Percentiles rank a stretch among this genome's conserved stretches.
Evolutionary conservation across 2,797 vertebrate genomes (phyloP).

Genomic region (Chiloscyllium punctatum): DNA sequence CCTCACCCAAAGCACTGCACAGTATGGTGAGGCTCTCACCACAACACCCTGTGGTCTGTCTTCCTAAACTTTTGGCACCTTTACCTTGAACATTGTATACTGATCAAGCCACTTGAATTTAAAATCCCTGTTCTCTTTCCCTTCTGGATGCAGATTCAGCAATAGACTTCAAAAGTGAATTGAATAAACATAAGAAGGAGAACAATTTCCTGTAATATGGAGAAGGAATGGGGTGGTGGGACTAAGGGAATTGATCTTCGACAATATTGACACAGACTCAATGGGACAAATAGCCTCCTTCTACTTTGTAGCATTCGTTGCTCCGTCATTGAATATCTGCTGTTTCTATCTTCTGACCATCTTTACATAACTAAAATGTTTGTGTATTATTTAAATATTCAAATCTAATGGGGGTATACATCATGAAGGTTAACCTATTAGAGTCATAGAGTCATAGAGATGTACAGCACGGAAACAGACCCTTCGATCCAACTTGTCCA

Average conservation of each 20-base stretch:
- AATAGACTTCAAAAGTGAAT: not conserved
- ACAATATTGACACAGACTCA: not conserved
- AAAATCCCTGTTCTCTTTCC: too few relatives aligned
- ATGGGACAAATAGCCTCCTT: not conserved
- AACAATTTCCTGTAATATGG: not conserved
- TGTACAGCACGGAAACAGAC: too few relatives aligned
- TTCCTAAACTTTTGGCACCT: too few relatives aligned
- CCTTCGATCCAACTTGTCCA: too few relatives aligned
- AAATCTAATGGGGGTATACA: not conserved
- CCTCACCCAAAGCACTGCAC: too few relatives aligned
- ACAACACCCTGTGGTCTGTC: too few relatives aligned
- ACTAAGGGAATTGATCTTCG: not conserved
- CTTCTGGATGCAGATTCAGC: too few relatives aligned
- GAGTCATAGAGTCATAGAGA: too few relatives aligned
- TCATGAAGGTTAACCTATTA: not conserved
- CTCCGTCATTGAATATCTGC: not conserved
- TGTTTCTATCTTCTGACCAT: not conserved
- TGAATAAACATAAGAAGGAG: not conserved
- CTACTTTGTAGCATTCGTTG: not conserved
- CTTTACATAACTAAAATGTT: not conserved
- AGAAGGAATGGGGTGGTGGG: not conserved
- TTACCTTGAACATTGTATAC: too few relatives aligned
- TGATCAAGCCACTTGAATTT: too few relatives aligned
- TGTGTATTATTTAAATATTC: not conserved
- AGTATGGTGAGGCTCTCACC: too few relatives aligned